These are phyloP conservation scores for Anguilla pacifica DNA, from an alignment of 2,797 vertebrate species.

Conservation along the genomic window DNA sequence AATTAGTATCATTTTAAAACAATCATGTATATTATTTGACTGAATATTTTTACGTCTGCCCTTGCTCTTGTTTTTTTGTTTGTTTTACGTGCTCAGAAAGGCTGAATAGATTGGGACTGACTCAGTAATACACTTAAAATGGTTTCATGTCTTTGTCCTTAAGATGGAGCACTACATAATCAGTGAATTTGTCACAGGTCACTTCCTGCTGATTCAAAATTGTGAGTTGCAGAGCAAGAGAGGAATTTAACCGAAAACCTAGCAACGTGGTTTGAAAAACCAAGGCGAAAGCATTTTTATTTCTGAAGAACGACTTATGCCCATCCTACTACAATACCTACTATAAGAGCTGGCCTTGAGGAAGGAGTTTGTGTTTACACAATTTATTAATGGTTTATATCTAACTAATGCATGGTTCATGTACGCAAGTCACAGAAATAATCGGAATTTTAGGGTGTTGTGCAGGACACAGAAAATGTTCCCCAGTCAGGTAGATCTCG, in stretches of 20 bases:
- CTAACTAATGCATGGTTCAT: not conserved
- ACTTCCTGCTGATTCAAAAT: not conserved
- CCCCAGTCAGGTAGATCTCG: not conserved
- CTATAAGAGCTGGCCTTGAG: not conserved
- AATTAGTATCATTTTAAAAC: not conserved
- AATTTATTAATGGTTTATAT: not conserved
- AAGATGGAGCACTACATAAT: not conserved
- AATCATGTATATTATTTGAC: too few relatives aligned
- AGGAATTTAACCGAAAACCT: not conserved
- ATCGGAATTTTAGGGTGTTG: not conserved
- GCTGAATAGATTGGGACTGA: not conserved
- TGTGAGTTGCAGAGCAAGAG: not conserved
- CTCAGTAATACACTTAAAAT: not conserved
- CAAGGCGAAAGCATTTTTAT: conserved; percentile 32
- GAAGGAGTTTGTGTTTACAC: not conserved
- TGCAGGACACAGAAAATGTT: not conserved
- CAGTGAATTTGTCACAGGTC: conserved; percentile 1
- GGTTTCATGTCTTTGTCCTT: conserved; percentile 3
- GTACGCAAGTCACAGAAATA: not conserved
- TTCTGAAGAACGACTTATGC: conserved; percentile 53
- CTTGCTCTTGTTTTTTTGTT: not conserved
- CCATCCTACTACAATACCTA: not conserved
- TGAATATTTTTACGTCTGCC: not conserved
- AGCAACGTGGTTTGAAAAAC: not conserved
- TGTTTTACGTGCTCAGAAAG: not conserved